These are phyloP conservation scores for Tragelaphus oryx DNA, from an alignment of 2,797 vertebrate genomes.

Conservation along the genomic window DNA sequence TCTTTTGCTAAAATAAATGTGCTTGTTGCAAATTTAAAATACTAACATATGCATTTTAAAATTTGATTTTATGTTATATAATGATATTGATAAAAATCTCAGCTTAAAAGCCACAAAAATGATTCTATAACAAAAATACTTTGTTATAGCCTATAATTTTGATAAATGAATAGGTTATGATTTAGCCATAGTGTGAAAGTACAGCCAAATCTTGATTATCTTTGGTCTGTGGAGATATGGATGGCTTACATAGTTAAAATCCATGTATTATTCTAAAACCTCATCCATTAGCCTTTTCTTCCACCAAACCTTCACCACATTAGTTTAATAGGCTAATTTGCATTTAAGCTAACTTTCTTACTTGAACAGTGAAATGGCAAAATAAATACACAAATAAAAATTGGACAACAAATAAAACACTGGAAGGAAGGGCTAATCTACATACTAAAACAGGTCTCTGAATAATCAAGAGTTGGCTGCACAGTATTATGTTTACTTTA, in stretches of 20 bases:
- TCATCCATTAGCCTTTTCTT: slow-evolving; percentile 18
- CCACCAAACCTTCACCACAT: slow-evolving; percentile 4
- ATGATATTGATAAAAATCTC: slow-evolving; percentile 40
- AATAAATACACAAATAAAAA: slow-evolving; percentile 13
- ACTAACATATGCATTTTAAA: slow-evolving; percentile 30
- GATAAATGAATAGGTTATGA: neutral
- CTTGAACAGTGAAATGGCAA: slow-evolving; percentile 12
- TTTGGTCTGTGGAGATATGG: neutral
- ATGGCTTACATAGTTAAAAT: neutral
- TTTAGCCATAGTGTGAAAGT: slow-evolving; percentile 29
- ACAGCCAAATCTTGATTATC: slow-evolving; percentile 55
- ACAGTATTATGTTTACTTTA: neutral
- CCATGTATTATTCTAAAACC: neutral
- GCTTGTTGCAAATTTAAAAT: slow-evolving; percentile 37
- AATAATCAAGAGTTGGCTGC: slow-evolving; percentile 60
- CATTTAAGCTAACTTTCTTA: slow-evolving; percentile 28
- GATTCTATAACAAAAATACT: slow-evolving; percentile 2
- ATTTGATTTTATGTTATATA: neutral
- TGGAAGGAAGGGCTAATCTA: neutral
- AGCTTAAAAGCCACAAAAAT: slow-evolving; percentile 32
- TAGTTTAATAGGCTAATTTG: slow-evolving; percentile 21
- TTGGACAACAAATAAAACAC: neutral
- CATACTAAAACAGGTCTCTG: neutral
- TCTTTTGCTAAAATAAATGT: slow-evolving; percentile 24
- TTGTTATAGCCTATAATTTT: neutral